These are phyloP conservation scores for Nomada ferruginata DNA, from an alignment of 2,888 invertebrate species.

Conservation along the genomic window DNA sequence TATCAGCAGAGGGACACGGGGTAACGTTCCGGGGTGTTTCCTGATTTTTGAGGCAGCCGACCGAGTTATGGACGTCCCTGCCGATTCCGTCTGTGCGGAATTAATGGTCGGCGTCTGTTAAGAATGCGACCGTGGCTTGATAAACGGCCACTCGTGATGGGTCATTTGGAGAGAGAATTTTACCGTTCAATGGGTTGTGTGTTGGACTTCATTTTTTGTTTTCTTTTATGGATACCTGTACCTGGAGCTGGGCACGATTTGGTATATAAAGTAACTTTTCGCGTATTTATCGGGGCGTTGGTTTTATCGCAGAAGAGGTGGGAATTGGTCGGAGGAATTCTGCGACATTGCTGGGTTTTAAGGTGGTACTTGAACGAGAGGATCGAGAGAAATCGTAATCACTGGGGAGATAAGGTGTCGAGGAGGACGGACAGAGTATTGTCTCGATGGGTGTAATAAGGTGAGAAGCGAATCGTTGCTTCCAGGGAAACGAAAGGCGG, in stretches of 20 bases:
- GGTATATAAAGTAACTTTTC: too few species aligned
- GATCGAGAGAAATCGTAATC: neutral
- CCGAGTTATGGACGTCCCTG: slow-evolving; percentile 60
- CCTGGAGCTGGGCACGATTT: too few species aligned
- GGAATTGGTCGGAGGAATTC: neutral
- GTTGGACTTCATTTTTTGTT: too few species aligned
- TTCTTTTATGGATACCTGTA: too few species aligned
- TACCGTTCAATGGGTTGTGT: too few species aligned
- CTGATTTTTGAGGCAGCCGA: slow-evolving; percentile 71
- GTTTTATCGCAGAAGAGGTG: neutral
- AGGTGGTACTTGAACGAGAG: neutral
- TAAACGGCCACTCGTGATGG: too few species aligned
- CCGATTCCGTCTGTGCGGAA: slow-evolving; percentile 28
- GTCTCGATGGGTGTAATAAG: neutral
- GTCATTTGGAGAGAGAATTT: too few species aligned
- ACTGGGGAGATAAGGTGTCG: too few species aligned
- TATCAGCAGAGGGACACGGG: slow-evolving; percentile 37
- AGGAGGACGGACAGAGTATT: neutral
- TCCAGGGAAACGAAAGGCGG: slow-evolving; percentile 2
- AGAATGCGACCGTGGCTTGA: slow-evolving; percentile 7
- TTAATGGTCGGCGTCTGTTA: slow-evolving; percentile 35
- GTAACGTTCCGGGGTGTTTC: slow-evolving; percentile 62
- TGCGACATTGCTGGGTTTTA: neutral
- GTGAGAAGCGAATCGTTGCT: neutral
- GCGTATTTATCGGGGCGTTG: neutral